Evolutionary conservation across 2,113 vertebrate genomes (phyloP), one percentile per base, ranked within the genome.

Genomic region (Butorides virescens): DNA sequence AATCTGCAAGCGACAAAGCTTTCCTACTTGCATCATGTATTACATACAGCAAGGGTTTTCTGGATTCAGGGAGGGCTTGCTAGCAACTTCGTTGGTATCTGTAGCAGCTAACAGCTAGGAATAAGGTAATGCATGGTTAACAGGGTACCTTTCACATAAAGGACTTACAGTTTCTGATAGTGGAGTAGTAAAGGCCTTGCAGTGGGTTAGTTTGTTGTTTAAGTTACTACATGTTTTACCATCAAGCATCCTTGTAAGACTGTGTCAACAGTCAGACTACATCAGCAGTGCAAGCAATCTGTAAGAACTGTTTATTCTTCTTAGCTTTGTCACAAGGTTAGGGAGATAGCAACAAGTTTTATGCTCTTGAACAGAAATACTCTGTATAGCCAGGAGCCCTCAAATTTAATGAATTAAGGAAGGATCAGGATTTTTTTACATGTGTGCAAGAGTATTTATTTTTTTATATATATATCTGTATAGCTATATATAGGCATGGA

Each of bases 381-480:
- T 90, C 66, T 2, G 0, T 1, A 26, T 14, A 92, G 42, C 52
- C 50, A 80, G 63, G 30, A 94, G 78, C 50, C 71, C 58, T 81
- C 50, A 85, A 93, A 62, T 79, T 25, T 66, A 81, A 81, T 87
- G 32, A 87, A 92, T 89, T 87, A 79, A 87, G 75, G 71, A 96
- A 80, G 73, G 58, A 49, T 88, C 70, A 17, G 42, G 65, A 55
- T 30, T 86, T 75, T 90, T 87, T 88, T 73, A 55, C 30, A 20
- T 85, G 26, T 46, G 32, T 87, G 71, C 52, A 23, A 46, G 49
- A 84, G 46, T 88, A 88, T 91, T 93, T 94, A 81, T 87, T 74
- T 78, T 15, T 44, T 15, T 44, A 27, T 63, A 11, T 73, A n/a
- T 74, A 7, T 74, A 25, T 59, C 4, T 58, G 3, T 67, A 49